A percentile compares a stretch with the other conserved stretches of the same genome.
phyloP scores from a whole-genome alignment of 2,797 vertebrate genomes.

The Sciurus carolinensis region DNA sequence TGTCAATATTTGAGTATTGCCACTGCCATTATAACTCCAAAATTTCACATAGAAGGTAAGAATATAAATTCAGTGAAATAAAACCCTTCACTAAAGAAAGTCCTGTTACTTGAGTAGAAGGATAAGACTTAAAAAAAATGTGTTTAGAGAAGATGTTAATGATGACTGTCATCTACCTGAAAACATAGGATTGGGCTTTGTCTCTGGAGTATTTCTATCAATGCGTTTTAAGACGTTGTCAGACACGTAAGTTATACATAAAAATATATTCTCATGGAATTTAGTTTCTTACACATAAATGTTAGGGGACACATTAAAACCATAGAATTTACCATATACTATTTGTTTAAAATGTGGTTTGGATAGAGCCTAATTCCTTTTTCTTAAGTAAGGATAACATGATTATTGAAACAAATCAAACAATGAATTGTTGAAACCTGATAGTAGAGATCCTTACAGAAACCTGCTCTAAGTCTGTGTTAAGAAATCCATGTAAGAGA shows the following conservation, averaged over 20 bases:
- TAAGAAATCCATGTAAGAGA: neutral
- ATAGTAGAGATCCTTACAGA: conserved; percentile 1
- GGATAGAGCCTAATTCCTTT: neutral
- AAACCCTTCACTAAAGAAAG: neutral
- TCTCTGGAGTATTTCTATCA: neutral
- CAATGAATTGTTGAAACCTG: neutral
- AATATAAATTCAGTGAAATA: conserved; percentile 13
- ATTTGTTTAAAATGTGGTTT: conserved; percentile 3
- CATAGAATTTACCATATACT: neutral
- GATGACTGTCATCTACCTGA: neutral
- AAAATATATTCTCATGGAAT: neutral
- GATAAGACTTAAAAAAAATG: neutral
- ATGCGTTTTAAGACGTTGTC: neutral
- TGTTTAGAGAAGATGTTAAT: neutral
- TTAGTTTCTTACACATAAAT: neutral
- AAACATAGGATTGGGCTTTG: neutral
- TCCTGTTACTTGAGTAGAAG: neutral
- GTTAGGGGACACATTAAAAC: neutral
- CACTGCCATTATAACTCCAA: neutral
- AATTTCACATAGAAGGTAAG: conserved; percentile 6
- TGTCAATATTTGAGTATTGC: neutral
- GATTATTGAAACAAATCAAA: conserved; percentile 51
- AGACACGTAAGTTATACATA: neutral
- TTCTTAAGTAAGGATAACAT: neutral
- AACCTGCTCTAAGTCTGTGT: neutral